These are phyloP conservation scores for Malacoraja senta DNA, from an alignment of 2,797 vertebrate species.

Conservation along the genomic window DNA sequence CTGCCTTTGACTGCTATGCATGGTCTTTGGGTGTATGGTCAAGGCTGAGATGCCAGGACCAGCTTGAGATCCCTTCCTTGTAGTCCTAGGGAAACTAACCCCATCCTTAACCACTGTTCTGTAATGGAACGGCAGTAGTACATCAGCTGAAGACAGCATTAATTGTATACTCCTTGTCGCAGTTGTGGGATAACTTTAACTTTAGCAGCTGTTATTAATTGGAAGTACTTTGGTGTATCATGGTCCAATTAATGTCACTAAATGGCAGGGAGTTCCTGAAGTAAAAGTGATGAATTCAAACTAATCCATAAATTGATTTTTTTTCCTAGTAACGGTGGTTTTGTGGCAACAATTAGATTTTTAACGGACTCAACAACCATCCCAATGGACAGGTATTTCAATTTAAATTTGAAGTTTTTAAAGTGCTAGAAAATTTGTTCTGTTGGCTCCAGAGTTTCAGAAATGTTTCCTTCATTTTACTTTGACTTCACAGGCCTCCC, in stretches of 20 bases:
- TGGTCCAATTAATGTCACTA: background rate
- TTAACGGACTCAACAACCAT: background rate
- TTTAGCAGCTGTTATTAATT: background rate
- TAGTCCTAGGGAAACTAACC: background rate
- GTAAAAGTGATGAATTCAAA: background rate
- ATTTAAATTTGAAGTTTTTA: background rate
- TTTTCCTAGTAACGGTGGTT: background rate
- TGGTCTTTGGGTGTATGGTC: too few relatives aligned
- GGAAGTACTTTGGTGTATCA: background rate
- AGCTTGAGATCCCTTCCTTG: too few relatives aligned
- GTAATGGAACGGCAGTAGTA: background rate
- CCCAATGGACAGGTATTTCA: conserved; percentile 11
- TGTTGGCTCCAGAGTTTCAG: background rate
- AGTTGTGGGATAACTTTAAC: background rate
- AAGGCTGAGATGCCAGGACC: too few relatives aligned
- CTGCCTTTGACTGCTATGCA: too few relatives aligned
- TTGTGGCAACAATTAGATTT: background rate
- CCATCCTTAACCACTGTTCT: background rate
- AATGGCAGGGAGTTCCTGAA: background rate
- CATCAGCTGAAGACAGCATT: background rate
- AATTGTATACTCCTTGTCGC: background rate
- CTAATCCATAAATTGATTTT: background rate
- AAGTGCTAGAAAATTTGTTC: background rate
- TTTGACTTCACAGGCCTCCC: background rate
- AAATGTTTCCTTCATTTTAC: background rate